Percentiles rank a stretch among this genome's conserved stretches.
These are phyloP conservation scores for Phylloscopus trochilus DNA, from an alignment of 2,113 vertebrate species.

Conservation along the genomic window DNA sequence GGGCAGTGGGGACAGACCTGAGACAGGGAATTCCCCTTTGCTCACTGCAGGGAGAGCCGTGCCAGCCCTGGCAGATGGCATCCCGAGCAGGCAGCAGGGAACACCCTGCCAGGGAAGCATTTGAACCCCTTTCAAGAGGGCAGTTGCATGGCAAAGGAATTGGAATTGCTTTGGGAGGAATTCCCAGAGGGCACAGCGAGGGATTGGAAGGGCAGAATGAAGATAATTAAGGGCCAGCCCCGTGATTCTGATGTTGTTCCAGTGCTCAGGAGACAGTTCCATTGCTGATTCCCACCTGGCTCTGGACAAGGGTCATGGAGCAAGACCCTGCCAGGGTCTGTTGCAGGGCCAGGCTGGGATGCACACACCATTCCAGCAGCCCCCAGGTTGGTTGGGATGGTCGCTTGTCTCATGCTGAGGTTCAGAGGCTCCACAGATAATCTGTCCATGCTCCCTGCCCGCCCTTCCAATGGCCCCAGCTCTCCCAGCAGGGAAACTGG, in stretches of 20 bases:
- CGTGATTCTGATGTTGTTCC: neutral
- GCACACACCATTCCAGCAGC: neutral
- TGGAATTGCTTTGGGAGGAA: too few species aligned
- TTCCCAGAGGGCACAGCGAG: neutral
- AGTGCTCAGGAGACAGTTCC: neutral
- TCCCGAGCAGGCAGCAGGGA: neutral
- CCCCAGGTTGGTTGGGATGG: neutral
- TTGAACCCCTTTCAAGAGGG: neutral
- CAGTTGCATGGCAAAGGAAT: neutral
- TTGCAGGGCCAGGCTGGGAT: neutral
- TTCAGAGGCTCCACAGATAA: neutral
- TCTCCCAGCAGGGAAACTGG: neutral
- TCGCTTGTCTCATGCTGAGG: rapidly evolving
- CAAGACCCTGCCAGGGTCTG: neutral
- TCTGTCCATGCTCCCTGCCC: neutral
- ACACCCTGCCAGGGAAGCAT: neutral
- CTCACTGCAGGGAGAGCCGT: neutral
- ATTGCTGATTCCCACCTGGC: neutral
- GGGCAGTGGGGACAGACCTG: rapidly evolving
- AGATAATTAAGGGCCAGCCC: neutral
- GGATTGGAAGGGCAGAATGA: neutral
- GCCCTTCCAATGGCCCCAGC: neutral
- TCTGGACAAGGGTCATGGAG: neutral
- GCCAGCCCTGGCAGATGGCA: constrained; percentile 13
- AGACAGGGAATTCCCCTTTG: neutral